phyloP scores from a whole-genome alignment of 2,113 vertebrate species.

The Caloenas nicobarica region DNA sequence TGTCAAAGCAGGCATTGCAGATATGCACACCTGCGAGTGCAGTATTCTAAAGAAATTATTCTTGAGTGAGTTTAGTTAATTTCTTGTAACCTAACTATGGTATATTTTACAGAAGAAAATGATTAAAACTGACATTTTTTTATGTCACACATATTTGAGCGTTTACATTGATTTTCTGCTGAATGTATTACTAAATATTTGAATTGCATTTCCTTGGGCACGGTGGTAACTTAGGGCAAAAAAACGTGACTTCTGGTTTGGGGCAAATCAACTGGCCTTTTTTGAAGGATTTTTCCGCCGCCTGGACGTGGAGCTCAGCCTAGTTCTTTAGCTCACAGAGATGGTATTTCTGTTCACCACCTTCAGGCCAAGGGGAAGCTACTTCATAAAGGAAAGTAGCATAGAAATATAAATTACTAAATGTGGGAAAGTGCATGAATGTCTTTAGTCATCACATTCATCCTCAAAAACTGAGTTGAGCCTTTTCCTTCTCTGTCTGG shows the following conservation, averaged over 20 bases:
- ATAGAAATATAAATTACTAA: neutral
- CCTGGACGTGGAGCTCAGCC: neutral
- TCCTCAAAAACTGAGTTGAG: neutral
- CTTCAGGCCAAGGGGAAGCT: neutral
- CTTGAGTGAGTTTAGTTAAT: neutral
- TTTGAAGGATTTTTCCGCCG: neutral
- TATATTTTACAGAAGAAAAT: neutral
- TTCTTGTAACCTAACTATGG: neutral
- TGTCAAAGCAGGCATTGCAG: neutral
- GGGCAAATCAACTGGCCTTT: neutral
- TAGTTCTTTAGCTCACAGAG: neutral
- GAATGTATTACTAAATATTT: neutral
- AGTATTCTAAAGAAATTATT: neutral
- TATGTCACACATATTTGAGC: neutral
- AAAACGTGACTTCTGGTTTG: fast-evolving
- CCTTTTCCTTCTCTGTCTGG: neutral
- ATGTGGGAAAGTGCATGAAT: neutral
- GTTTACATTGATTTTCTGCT: neutral
- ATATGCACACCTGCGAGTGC: neutral
- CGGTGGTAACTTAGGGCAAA: neutral
- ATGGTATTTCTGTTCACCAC: neutral
- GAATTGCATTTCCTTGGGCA: neutral
- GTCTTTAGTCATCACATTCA: neutral
- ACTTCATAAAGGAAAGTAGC: neutral
- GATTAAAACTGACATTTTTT: neutral